These are phyloP conservation scores for Epizoanthus illoricatus DNA, from an alignment of 92 coral and sea anemone species.

Conservation along the genomic window DNA sequence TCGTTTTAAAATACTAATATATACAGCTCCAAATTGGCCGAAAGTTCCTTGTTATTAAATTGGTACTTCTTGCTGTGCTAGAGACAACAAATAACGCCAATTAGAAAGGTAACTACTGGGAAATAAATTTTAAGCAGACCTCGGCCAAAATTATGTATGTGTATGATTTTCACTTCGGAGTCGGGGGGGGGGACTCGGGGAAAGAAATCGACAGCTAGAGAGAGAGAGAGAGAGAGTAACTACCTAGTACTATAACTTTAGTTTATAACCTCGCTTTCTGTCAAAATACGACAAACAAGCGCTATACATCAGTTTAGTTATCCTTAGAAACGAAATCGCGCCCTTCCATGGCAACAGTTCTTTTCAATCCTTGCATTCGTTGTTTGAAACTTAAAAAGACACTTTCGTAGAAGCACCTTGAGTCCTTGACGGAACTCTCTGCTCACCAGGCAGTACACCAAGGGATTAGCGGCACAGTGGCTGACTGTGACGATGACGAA, in stretches of 20 bases:
- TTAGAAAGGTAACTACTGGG: background rate
- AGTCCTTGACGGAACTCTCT: slow-evolving; percentile 33
- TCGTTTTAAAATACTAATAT: background rate
- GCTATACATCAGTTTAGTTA: background rate
- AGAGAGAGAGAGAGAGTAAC: background rate
- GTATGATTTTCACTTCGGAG: background rate
- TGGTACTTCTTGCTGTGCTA: background rate
- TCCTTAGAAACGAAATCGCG: background rate
- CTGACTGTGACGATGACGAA: slow-evolving; percentile 13
- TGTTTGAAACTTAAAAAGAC: background rate
- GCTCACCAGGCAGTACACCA: slow-evolving; percentile 30
- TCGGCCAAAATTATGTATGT: background rate
- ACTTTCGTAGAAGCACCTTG: background rate
- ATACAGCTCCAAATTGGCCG: background rate
- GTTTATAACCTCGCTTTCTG: background rate
- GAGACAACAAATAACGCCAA: background rate
- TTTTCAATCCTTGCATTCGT: slow-evolving; percentile 1
- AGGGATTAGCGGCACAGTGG: slow-evolving; percentile 22
- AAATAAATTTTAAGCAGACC: background rate
- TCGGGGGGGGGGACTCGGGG: background rate
- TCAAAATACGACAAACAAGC: background rate
- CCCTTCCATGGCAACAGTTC: background rate
- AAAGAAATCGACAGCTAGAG: background rate
- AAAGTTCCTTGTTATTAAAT: background rate
- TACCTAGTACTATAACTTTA: too few species aligned